These are phyloP conservation scores for Tenthredo distinguenda DNA, from an alignment of 2,888 invertebrate species.

Conservation along the genomic window DNA sequence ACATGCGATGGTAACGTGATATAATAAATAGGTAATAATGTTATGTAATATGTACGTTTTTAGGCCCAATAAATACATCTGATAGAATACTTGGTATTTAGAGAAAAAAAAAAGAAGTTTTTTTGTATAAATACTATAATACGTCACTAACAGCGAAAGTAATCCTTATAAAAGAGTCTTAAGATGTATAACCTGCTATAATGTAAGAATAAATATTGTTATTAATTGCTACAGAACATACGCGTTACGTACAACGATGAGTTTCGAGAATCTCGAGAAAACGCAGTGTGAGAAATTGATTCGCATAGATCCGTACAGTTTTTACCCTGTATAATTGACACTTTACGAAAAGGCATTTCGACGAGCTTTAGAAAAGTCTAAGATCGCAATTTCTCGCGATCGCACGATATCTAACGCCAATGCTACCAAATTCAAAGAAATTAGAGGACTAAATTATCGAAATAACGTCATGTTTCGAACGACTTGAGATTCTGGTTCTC, in stretches of 20 bases:
- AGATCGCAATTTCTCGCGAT: not conserved
- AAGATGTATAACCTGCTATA: not conserved
- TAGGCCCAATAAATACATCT: conserved; percentile 71
- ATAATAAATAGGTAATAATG: conserved; percentile 70
- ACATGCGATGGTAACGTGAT: conserved; percentile 75
- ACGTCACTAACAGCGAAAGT: not conserved
- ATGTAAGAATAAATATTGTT: conserved; percentile 30
- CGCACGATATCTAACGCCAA: not conserved
- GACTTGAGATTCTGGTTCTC: conserved; percentile 29
- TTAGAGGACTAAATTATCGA: not conserved
- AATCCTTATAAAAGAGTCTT: not conserved
- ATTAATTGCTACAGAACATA: conserved; percentile 29
- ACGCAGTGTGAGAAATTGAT: not conserved
- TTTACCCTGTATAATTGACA: not conserved
- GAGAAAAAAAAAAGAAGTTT: not conserved
- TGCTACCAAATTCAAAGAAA: not conserved
- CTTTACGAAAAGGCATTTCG: conserved; percentile 6
- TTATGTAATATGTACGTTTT: conserved; percentile 57
- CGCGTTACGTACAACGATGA: conserved; percentile 3
- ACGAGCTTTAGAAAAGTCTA: not conserved
- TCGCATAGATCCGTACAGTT: not conserved
- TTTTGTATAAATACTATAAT: conserved; percentile 33
- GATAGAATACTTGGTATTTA: conserved; percentile 40
- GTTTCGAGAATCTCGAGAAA: not conserved
- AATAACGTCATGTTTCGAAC: not conserved